Evolutionary conservation across 1,140 invertebrate species (phyloP).

Genomic region (Drosophila pectinifera): DNA sequence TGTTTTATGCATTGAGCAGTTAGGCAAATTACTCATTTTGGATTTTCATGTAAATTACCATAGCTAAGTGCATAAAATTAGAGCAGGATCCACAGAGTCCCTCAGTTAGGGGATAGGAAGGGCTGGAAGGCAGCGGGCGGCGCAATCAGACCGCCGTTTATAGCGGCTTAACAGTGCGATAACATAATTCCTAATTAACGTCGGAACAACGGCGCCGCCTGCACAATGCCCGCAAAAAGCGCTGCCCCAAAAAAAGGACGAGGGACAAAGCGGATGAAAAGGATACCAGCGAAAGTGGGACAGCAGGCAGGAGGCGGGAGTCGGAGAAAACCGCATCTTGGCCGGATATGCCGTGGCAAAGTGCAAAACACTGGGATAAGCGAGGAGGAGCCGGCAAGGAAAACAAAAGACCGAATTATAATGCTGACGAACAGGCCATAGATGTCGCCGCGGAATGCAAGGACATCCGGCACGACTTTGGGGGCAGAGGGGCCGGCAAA

Average conservation of each 20-base stretch:
- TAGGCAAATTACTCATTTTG: constrained; percentile 30
- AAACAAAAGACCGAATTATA: constrained; percentile 74
- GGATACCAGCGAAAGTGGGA: constrained; percentile 33
- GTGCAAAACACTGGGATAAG: constrained; percentile 64
- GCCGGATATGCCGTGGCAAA: constrained; percentile 58
- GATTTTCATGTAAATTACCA: constrained; percentile 25
- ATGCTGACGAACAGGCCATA: constrained; percentile 64
- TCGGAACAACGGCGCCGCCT: constrained; percentile 57
- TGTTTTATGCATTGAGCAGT: constrained; percentile 47
- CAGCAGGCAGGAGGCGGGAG: constrained; percentile 2
- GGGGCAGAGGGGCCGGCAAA: constrained; percentile 2
- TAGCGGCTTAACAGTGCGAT: constrained; percentile 64
- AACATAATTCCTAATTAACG: constrained; percentile 81
- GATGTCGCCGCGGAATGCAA: constrained; percentile 43
- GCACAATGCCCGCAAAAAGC: constrained; percentile 25
- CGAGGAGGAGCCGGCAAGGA: constrained; percentile 39
- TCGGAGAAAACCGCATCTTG: constrained; percentile 46
- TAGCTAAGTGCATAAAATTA: constrained; percentile 8
- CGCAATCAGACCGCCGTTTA: constrained; percentile 29
- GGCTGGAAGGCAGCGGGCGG: background rate
- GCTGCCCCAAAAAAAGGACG: constrained; percentile 35
- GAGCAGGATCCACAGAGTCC: background rate
- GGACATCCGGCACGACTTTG: constrained; percentile 23
- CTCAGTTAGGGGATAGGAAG: constrained; percentile 6
- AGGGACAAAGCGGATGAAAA: constrained; percentile 27